phyloP scores from a whole-genome alignment of 1,140 invertebrate species.

The Drosophila dunni region DNA sequence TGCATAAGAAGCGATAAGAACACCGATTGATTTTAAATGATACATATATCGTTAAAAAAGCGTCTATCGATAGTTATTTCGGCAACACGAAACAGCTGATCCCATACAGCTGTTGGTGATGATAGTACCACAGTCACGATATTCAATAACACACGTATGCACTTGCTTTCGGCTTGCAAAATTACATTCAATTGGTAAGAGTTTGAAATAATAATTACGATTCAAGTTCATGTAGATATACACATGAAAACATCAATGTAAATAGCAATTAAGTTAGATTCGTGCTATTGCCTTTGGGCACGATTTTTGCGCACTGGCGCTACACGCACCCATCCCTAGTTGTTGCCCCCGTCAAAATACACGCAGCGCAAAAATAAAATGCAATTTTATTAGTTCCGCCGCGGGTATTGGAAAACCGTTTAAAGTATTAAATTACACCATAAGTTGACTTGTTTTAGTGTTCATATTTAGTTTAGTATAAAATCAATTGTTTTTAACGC shows the following conservation, averaged over 20 bases:
- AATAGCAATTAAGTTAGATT: neutral
- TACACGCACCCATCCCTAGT: constrained; percentile 44
- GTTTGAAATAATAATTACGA: neutral
- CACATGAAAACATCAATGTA: neutral
- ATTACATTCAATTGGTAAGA: neutral
- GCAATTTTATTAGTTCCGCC: constrained; percentile 42
- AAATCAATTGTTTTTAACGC: constrained; percentile 1
- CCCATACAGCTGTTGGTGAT: constrained; percentile 15
- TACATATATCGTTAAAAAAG: neutral
- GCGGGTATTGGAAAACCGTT: constrained; percentile 39
- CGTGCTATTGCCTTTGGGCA: constrained; percentile 11
- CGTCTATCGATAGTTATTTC: constrained; percentile 2
- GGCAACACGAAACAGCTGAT: constrained; percentile 32
- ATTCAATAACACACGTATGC: constrained; percentile 5
- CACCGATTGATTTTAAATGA: constrained; percentile 5
- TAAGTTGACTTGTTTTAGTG: constrained; percentile 40
- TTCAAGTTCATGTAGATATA: neutral
- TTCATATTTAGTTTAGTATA: constrained; percentile 37
- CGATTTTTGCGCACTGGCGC: constrained; percentile 37
- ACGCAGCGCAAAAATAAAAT: constrained; percentile 49
- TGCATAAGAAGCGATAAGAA: constrained; percentile 31
- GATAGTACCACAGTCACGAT: constrained; percentile 4
- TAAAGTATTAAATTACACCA: constrained; percentile 53
- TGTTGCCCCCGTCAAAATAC: constrained; percentile 47
- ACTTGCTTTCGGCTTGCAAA: neutral